Evolutionary conservation across 2,797 vertebrate genomes (phyloP).

Genomic region (Cottoperca gobio): DNA sequence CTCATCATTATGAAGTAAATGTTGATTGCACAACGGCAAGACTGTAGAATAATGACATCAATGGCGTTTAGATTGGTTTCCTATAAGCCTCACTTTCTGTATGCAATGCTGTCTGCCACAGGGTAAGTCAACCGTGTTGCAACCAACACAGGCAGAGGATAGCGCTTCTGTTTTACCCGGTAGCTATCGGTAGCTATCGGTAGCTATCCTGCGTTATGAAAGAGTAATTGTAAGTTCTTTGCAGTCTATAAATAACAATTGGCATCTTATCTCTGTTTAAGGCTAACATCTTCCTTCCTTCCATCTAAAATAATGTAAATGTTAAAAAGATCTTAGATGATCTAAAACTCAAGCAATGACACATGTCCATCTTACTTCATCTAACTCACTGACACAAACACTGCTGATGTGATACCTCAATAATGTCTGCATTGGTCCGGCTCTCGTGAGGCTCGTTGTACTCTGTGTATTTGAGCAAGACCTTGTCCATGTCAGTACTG

Average conservation of each 20-base stretch:
- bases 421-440: conserved; percentile 96
- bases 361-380: not conserved
- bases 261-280: not conserved
- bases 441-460: conserved; percentile 97
- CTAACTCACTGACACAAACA: not conserved
- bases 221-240: no score
- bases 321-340: not conserved
- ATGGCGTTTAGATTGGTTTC: no score
- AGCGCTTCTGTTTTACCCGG: not conserved
- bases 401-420: conserved; percentile 86
- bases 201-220: no score
- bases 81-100: no score
- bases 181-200: not conserved
- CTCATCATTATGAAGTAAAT: not conserved
- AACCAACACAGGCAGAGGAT: not conserved
- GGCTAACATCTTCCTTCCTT: not conserved
- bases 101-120: no score
- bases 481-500: conserved; percentile 98
- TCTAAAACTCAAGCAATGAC: not conserved
- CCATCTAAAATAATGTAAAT: not conserved
- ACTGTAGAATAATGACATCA: no score
- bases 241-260: not conserved
- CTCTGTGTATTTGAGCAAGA: conserved; percentile 96
- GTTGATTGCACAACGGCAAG: not conserved
- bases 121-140: no score